Base-by-base conservation (phyloP, 2,888 invertebrate species). In the Perithous albicinctus region DNA sequence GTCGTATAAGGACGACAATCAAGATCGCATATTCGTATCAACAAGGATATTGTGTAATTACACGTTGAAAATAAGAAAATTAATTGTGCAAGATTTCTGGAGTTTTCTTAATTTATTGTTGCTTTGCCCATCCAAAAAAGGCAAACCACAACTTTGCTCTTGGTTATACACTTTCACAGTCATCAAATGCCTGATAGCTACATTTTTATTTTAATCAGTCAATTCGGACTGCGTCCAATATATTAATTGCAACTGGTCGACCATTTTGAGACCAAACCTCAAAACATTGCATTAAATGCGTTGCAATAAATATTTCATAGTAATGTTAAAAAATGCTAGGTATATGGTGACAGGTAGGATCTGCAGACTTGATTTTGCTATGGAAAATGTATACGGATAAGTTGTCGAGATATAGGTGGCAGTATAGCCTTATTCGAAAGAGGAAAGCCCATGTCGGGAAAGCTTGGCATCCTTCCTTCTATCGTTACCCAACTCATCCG, bases 401-500 rank as follows among this genome's bases (percentile, higher is more conserved):
- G 51, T 38, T 41, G 43, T 20, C 61, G 72, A 63, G 48, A 61
- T 73, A 61, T 35, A 46, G 56, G 59, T 41, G 26, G 15, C 32
- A 35, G 51, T 35, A n/a, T n/a, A 38, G 38, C 38, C 41, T 26
- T 29, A 48, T 63, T 54, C 32, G 48, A 18, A 38, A 67, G 66
- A 32, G 75, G 29, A 75, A 66, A 75, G 59, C 59, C 15, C 56
- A 41, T 54, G 77, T 51, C 69, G 56, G 69, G 69, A 75, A 67
- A 82, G 63, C 64, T 56, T 15, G 54, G 73, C 51, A 63, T 77
- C 77, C 72, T 82, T 82, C 66, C 78, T 78, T 82, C 82, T 61
- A 82, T 82, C 82, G 82, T 82, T 82, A 72, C 82, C 82, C 82
- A 75, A 82, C 82, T 82, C 78, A 82, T 78, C 78, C 70, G 64